Conservation (phyloP, 2,888 invertebrate genomes). For the Trichogramma dendrolimi region DNA sequence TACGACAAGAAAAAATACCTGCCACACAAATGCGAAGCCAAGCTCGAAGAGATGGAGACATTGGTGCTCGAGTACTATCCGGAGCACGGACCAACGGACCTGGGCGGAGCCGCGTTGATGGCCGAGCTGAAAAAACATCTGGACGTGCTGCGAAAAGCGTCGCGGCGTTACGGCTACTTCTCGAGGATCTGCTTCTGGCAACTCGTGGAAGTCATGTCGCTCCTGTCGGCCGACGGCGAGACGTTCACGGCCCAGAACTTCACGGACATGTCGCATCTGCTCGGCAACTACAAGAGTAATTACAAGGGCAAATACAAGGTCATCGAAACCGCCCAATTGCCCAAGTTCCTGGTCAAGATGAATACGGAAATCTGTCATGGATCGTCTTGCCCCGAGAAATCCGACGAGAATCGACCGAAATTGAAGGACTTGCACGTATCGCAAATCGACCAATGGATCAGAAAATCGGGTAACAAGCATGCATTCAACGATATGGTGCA, state of each 20-base stretch:
- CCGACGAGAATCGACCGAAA: too few relatives aligned
- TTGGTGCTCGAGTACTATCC: neutral
- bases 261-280: constrained; percentile 60
- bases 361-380: too few relatives aligned
- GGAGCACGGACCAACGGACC: neutral
- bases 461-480: too few relatives aligned
- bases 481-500: too few relatives aligned
- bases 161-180: constrained; percentile 51
- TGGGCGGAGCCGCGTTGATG: neutral
- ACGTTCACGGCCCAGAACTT: constrained; percentile 65
- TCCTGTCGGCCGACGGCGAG: constrained; percentile 55
- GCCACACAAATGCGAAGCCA: neutral
- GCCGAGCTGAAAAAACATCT: neutral
- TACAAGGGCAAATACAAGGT: too few relatives aligned
- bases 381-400: too few relatives aligned
- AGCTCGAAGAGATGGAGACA: neutral
- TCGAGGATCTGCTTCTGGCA: constrained; percentile 55
- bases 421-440: too few relatives aligned
- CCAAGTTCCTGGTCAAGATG: too few relatives aligned
- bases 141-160: neutral
- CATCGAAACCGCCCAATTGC: too few relatives aligned
- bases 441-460: too few relatives aligned
- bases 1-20: neutral
- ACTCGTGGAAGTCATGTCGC: constrained; percentile 57
- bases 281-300: constrained; percentile 55